phyloP scores from a whole-genome alignment of 2,797 vertebrate species.

The Cheracebus regulus region DNA sequence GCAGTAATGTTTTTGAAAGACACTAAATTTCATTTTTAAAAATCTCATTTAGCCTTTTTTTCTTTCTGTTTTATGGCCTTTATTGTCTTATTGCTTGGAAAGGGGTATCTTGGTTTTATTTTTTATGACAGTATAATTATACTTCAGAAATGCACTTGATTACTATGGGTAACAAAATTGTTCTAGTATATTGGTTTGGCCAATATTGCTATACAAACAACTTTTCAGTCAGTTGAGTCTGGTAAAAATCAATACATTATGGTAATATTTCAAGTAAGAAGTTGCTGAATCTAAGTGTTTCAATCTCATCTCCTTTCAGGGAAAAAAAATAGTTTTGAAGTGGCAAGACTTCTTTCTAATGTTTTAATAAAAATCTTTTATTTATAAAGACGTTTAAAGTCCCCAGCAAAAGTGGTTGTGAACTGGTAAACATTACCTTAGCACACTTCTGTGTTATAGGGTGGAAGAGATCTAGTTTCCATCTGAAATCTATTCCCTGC shows the following conservation, averaged over 20 bases:
- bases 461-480: neutral
- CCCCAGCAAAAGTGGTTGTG: neutral
- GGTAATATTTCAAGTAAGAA: slow-evolving; percentile 89
- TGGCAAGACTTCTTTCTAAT: slow-evolving; percentile 63
- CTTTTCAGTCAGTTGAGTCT: slow-evolving; percentile 98
- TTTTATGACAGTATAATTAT: slow-evolving; percentile 98
- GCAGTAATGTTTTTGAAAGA: slow-evolving; percentile 83
- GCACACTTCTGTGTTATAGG: neutral
- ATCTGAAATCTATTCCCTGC: neutral
- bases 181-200: slow-evolving; percentile 94
- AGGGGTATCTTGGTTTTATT: slow-evolving; percentile 93
- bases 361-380: slow-evolving; percentile 60
- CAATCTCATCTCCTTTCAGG: slow-evolving; percentile 70
- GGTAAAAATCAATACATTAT: slow-evolving; percentile 95
- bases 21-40: slow-evolving; percentile 87
- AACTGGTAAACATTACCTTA: slow-evolving; percentile 15
- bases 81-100: slow-evolving; percentile 89
- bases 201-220: slow-evolving; percentile 98
- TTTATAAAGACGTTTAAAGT: slow-evolving; percentile 67
- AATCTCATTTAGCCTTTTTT: slow-evolving; percentile 82
- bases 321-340: slow-evolving; percentile 70
- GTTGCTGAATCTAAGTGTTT: slow-evolving; percentile 87
- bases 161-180: slow-evolving; percentile 88
- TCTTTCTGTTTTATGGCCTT: slow-evolving; percentile 84
- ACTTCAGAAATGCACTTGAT: slow-evolving; percentile 96